Conservation (phyloP, 2,113 vertebrate genomes). For the Anarrhichthys ocellatus region DNA sequence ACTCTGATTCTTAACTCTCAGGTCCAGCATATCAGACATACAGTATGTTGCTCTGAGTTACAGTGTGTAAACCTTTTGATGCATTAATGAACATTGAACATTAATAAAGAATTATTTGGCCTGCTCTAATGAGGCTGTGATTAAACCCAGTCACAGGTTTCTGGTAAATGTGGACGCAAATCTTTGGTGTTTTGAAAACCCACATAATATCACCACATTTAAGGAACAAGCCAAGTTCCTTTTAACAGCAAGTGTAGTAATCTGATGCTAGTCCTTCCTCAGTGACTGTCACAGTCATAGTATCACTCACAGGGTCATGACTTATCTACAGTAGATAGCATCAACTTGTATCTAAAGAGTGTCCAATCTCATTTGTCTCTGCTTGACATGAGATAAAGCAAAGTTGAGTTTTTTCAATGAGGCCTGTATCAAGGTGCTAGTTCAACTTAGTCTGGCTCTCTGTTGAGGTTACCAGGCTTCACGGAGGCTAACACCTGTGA, state of each 20-base stretch:
- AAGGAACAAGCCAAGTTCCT: constrained; percentile 52
- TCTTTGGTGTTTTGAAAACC: constrained; percentile 1
- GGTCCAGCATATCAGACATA: not conserved
- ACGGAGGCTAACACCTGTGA: not conserved
- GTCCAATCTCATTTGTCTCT: not conserved
- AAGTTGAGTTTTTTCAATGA: not conserved
- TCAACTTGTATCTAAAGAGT: not conserved
- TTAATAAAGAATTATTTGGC: too few relatives aligned
- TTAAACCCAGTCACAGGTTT: not conserved
- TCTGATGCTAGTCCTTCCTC: constrained; percentile 36
- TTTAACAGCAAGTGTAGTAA: constrained; percentile 6
- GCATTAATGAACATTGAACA: not conserved
- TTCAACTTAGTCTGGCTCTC: not conserved
- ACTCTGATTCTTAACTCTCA: not conserved
- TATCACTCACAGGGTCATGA: not conserved
- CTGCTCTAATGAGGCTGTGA: not conserved
- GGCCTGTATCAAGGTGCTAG: not conserved
- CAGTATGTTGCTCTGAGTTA: not conserved
- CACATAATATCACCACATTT: constrained; percentile 26
- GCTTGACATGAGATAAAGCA: not conserved
- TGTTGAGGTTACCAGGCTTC: not conserved
- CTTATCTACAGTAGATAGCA: not conserved
- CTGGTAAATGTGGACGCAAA: not conserved
- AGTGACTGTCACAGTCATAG: not conserved
- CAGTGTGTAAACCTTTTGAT: not conserved